These are phyloP conservation scores for Rhagoletis pomonella DNA, from an alignment of 1,140 invertebrate genomes.

Conservation along the genomic window DNA sequence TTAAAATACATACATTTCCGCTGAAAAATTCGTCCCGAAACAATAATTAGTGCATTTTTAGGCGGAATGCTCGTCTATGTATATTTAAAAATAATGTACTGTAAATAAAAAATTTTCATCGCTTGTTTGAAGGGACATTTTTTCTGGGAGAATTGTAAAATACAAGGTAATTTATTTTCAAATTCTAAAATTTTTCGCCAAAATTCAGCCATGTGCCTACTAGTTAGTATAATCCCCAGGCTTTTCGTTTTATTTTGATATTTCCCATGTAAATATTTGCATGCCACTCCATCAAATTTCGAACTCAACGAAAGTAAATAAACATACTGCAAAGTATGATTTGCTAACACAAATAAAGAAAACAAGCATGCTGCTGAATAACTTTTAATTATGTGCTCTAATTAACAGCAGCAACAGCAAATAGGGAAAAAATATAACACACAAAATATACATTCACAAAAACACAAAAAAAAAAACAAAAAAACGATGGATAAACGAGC, in stretches of 20 bases:
- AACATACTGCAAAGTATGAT: slow-evolving; percentile 2
- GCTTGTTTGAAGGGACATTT: too few relatives aligned
- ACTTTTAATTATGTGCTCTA: slow-evolving; percentile 46
- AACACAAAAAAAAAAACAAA: not conserved
- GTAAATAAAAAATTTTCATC: too few relatives aligned
- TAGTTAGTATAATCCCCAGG: too few relatives aligned
- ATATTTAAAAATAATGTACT: too few relatives aligned
- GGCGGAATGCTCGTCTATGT: too few relatives aligned
- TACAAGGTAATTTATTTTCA: too few relatives aligned
- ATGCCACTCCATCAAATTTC: not conserved
- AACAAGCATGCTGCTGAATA: slow-evolving; percentile 13
- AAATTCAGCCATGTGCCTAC: too few relatives aligned
- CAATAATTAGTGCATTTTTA: too few relatives aligned
- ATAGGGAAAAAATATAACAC: not conserved
- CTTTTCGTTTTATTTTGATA: not conserved
- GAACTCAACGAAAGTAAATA: not conserved
- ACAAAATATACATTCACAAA: not conserved
- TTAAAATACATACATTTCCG: too few relatives aligned
- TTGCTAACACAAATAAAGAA: slow-evolving; percentile 14
- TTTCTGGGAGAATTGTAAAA: too few relatives aligned
- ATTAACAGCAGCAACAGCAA: slow-evolving; percentile 34
- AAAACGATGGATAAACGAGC: not conserved
- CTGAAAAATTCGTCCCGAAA: too few relatives aligned
- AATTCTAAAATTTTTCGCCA: too few relatives aligned
- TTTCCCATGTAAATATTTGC: not conserved